A percentile compares a stretch with the other conserved stretches of the same genome.
These are phyloP conservation scores for Cephus nigrinus DNA, from an alignment of 2,888 invertebrate species.

Conservation along the genomic window DNA sequence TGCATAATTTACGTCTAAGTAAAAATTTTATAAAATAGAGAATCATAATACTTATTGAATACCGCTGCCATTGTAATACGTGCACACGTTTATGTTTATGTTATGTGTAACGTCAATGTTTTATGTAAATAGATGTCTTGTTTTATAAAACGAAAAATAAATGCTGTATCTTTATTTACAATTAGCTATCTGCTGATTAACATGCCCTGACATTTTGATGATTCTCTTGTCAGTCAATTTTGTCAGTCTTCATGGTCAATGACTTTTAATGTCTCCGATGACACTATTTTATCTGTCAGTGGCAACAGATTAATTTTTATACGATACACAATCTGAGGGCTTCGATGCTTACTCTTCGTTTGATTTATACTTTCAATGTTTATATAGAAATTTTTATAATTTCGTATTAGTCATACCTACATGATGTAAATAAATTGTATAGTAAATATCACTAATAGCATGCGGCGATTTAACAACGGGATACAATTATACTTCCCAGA, in stretches of 20 bases:
- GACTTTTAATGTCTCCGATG: too few relatives aligned
- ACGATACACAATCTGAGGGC: background rate
- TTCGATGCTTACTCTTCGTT: too few relatives aligned
- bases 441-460: background rate
- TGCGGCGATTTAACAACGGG: background rate
- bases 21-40: background rate
- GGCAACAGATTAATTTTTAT: background rate
- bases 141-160: slow-evolving; percentile 31
- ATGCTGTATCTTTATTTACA: background rate
- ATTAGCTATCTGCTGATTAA: background rate
- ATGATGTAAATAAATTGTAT: background rate
- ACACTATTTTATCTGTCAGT: background rate
- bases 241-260: too few relatives aligned
- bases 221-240: background rate
- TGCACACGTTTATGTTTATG: slow-evolving; percentile 13
- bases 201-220: background rate
- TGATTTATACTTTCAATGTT: too few relatives aligned
- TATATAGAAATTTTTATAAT: background rate
- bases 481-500: background rate
- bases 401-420: background rate
- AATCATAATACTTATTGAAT: background rate
- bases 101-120: slow-evolving; percentile 3
- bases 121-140: slow-evolving; percentile 42
- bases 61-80: slow-evolving; percentile 11
- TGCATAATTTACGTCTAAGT: background rate